Evolutionary conservation across 2,888 invertebrate genomes (phyloP).

Genomic region (Pedicia rivosa): DNA sequence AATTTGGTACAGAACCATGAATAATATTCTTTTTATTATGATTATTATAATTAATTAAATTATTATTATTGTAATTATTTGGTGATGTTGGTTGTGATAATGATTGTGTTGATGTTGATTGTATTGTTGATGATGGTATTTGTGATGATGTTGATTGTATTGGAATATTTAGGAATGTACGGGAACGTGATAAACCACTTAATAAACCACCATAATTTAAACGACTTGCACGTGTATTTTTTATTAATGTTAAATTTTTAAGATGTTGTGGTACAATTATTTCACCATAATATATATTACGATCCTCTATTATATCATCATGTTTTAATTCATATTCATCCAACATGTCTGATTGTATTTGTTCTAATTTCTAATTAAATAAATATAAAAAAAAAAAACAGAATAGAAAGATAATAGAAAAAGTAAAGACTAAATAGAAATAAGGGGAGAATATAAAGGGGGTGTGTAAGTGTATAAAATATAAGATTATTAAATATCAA

Average conservation of each 20-base stretch:
- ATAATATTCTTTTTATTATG: slow-evolving; percentile 16
- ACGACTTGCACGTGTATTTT: slow-evolving; percentile 17
- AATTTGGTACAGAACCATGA: slow-evolving; percentile 27
- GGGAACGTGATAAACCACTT: slow-evolving; percentile 37
- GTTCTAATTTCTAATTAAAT: slow-evolving; percentile 37
- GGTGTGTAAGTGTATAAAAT: no score
- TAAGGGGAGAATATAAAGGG: no score
- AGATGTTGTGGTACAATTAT: slow-evolving; percentile 25
- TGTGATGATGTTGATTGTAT: slow-evolving; percentile 18
- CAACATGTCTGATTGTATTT: slow-evolving; percentile 37
- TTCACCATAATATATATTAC: slow-evolving; percentile 20
- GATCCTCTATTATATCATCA: slow-evolving; percentile 20
- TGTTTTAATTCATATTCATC: slow-evolving; percentile 18
- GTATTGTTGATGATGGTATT: no score
- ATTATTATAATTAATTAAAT: not conserved
- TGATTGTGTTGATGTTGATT: no score
- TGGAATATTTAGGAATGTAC: slow-evolving; percentile 35
- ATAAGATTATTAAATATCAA: no score
- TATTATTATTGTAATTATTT: not conserved
- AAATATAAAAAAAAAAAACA: no score
- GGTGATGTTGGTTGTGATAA: not conserved
- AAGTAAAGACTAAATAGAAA: no score
- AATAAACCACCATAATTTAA: slow-evolving; percentile 28
- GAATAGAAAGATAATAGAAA: no score
- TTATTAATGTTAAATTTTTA: slow-evolving; percentile 13